Percentiles rank a stretch among this genome's conserved stretches.
phyloP scores from a whole-genome alignment of 2,113 vertebrate species.

The Mormyrus iriodes region DNA sequence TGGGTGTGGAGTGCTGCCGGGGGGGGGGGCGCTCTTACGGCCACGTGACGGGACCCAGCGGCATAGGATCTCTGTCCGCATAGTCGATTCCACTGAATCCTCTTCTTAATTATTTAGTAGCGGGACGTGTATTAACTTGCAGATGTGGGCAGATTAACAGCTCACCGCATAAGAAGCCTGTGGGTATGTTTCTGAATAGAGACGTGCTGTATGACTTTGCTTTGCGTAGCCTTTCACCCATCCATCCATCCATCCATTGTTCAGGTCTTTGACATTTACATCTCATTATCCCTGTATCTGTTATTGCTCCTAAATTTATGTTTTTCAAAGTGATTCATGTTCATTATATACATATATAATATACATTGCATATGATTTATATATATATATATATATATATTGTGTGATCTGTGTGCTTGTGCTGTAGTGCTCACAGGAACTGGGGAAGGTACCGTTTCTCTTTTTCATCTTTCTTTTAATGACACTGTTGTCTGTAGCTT shows the following conservation, averaged over 20 bases:
- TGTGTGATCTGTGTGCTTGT: too few species aligned
- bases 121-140: neutral
- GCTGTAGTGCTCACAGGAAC: neutral
- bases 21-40: neutral
- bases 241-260: neutral
- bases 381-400: too few species aligned
- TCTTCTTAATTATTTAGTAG: neutral
- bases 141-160: neutral
- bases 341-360: too few species aligned
- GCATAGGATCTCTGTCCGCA: neutral
- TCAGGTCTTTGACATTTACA: neutral
- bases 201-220: neutral
- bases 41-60: neutral
- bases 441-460: neutral
- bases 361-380: too few species aligned
- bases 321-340: too few species aligned
- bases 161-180: neutral
- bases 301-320: too few species aligned
- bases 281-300: neutral
- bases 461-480: neutral
- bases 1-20: slow-evolving; percentile 62
- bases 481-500: neutral
- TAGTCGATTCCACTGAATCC: neutral
- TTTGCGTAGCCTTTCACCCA: neutral
- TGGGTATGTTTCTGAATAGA: neutral